These are phyloP conservation scores for Brachirus orientalis DNA, from an alignment of 2,113 vertebrate species.

Conservation along the genomic window DNA sequence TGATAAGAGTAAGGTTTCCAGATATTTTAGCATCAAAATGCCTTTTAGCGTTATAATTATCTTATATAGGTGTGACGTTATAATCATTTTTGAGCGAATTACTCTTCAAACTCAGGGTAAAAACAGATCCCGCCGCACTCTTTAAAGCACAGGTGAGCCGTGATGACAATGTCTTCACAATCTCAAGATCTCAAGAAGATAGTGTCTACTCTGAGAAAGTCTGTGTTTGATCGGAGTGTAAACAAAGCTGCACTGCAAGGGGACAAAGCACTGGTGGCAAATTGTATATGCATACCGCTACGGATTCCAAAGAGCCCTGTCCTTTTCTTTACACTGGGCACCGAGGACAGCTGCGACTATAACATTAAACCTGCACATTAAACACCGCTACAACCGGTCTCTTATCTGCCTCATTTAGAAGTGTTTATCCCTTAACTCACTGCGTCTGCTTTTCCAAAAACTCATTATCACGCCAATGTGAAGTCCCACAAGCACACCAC, in stretches of 20 bases:
- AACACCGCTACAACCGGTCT: constrained; percentile 1
- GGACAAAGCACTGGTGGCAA: constrained; percentile 3
- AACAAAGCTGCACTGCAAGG: constrained; percentile 66
- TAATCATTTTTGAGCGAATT: no score
- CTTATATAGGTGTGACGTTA: no score
- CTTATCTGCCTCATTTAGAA: constrained; percentile 43
- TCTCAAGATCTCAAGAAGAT: neutral
- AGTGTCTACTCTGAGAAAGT: neutral
- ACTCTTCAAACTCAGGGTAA: no score
- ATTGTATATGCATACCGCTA: constrained; percentile 3
- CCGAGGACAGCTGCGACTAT: neutral
- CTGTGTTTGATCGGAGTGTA: constrained; percentile 21
- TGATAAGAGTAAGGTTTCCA: no score
- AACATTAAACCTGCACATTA: constrained; percentile 13
- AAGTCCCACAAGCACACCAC: no score
- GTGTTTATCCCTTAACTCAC: constrained; percentile 45
- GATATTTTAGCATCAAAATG: no score
- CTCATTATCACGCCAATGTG: no score
- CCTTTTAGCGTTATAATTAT: no score
- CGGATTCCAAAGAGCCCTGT: neutral
- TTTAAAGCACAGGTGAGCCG: constrained; percentile 28
- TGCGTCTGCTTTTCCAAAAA: neutral
- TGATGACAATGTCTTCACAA: constrained; percentile 40
- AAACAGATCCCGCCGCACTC: neutral
- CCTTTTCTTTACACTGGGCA: neutral